Evolutionary conservation across 2,797 vertebrate genomes (phyloP), one percentile per base, ranked within the genome.

Genomic region (Cetoscarus ocellatus): DNA sequence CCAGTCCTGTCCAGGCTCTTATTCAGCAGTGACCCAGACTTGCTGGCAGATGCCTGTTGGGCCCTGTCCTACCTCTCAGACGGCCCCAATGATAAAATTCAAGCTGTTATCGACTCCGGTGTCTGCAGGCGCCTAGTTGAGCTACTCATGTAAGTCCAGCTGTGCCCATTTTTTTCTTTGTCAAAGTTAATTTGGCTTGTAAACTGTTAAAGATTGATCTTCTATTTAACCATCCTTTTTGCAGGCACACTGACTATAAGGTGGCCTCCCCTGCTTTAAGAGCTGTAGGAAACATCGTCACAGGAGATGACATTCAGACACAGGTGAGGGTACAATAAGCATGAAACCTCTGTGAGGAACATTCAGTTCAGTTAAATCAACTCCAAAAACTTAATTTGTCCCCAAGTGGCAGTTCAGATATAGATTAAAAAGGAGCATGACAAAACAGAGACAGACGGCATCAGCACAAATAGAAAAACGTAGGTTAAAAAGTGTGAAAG

Each of bases 1-100:
- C 97, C 97, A 1, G 97, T 99, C 15, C 90, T 99, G 86, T 99
- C 98, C 73, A 94, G 98, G 57, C 95, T 99, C 43, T 94, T 99
- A 80, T 99, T 99, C 91, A 99, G 96, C 94, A 99, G 96, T 45
- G 98, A 99, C 90, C 95, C 97, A 44, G 98, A 99, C 94, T 89
- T 99, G 86, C 93, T 99, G 89, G 98, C 98, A 44, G 98, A 99
- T 15, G 98, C 98, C 0, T 99, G 98, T 92, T 99, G 98, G 98
- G 98, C 98, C 49, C 95, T 99, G 49, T 99, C 98, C 82, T 99
- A 99, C 90, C 95, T 99, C 68, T 99, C 98, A 0, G 98, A 99
- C 60, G 98, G 98, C n/a, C 97, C 98, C 83, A 99, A 99, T 59
- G 98, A 99, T 91, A 99, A 99, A 90, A 99, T 99, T 78, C 98